Evolutionary conservation across 2,797 vertebrate species (phyloP).

Genomic region (Syngnathus acus): DNA sequence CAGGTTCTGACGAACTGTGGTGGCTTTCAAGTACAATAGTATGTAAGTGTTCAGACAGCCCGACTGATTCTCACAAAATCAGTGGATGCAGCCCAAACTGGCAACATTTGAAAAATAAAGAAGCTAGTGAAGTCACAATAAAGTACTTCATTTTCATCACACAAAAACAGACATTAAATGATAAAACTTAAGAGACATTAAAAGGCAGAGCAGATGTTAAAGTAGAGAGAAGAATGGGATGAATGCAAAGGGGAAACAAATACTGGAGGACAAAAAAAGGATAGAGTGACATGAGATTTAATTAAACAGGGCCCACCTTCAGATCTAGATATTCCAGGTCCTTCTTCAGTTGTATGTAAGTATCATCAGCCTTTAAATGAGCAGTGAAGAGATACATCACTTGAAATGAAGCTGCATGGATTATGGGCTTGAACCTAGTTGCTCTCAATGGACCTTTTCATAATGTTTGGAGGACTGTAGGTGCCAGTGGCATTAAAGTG

Average conservation of each 20-base stretch:
- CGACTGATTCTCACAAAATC: not conserved
- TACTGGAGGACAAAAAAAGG: slow-evolving; percentile 29
- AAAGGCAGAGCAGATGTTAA: slow-evolving; percentile 32
- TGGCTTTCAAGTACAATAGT: slow-evolving; percentile 11
- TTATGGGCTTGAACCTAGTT: slow-evolving; percentile 41
- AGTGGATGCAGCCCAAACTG: not conserved
- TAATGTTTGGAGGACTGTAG: not conserved
- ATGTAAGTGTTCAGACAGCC: not conserved
- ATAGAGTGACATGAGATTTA: slow-evolving; percentile 39
- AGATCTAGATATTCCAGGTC: slow-evolving; percentile 98
- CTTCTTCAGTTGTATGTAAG: slow-evolving; percentile 97
- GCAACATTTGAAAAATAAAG: not conserved
- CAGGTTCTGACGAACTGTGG: slow-evolving; percentile 19
- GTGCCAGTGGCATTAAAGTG: too few species aligned
- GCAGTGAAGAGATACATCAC: slow-evolving; percentile 68
- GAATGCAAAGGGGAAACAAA: slow-evolving; percentile 35
- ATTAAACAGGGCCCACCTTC: slow-evolving; percentile 80
- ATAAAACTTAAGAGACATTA: slow-evolving; percentile 23
- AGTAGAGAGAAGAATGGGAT: slow-evolving; percentile 17
- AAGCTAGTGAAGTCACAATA: not conserved
- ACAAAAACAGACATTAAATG: not conserved
- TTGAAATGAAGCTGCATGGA: slow-evolving; percentile 59
- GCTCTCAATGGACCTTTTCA: slow-evolving; percentile 20
- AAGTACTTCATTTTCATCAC: not conserved
- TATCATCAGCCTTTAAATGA: slow-evolving; percentile 90